phyloP scores from a whole-genome alignment of 2,888 invertebrate species.

The Schizaphis graminum region DNA sequence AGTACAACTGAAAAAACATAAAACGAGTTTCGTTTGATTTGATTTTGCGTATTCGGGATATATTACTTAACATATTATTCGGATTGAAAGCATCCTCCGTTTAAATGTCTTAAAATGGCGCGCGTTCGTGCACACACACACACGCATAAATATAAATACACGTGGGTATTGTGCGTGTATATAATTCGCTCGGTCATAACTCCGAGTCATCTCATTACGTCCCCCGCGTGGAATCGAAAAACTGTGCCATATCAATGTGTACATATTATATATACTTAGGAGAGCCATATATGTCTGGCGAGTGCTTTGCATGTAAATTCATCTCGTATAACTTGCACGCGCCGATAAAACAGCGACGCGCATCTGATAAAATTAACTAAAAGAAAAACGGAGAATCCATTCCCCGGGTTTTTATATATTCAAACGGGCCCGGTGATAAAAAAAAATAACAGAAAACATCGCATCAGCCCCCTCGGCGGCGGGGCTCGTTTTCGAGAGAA shows the following conservation, averaged over 20 bases:
- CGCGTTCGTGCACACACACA: neutral
- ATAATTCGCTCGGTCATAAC: conserved; percentile 24
- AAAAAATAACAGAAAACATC: neutral
- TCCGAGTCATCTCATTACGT: conserved; percentile 37
- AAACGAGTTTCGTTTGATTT: conserved; percentile 28
- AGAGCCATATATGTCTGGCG: conserved; percentile 5
- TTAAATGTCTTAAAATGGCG: neutral
- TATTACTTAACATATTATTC: conserved; percentile 40
- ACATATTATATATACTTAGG: neutral
- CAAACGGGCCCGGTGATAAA: neutral
- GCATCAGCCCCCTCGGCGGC: neutral
- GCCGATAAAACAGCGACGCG: conserved; percentile 58
- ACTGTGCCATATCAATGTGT: neutral
- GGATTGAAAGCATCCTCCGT: conserved; percentile 14
- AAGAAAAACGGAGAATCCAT: conserved; percentile 46
- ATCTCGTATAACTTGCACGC: conserved; percentile 46
- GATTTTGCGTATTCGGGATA: neutral
- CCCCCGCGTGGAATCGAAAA: neutral
- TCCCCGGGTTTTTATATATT: conserved; percentile 22
- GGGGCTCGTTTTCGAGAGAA: neutral
- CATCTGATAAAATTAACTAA: conserved; percentile 59
- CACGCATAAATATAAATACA: neutral
- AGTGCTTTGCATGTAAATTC: conserved; percentile 60
- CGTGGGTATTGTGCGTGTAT: neutral
- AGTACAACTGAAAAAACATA: neutral